These are phyloP conservation scores for Acleris emargana DNA, from an alignment of 2,888 invertebrate species.

Conservation along the genomic window DNA sequence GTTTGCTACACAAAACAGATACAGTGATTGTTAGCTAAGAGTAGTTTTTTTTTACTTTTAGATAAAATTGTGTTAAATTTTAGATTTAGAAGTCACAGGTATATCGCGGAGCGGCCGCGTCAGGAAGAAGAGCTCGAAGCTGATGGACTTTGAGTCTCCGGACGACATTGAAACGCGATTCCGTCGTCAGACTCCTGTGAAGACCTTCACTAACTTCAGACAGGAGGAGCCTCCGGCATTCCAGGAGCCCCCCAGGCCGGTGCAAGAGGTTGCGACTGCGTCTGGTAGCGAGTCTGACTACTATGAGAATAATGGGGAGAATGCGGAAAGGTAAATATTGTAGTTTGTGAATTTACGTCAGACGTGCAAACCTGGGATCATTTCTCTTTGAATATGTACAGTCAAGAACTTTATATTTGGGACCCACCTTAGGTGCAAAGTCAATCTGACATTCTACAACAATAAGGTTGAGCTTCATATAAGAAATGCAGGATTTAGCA, in stretches of 20 bases:
- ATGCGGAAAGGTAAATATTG: conserved; percentile 65
- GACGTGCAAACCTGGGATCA: no score
- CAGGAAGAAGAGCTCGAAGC: conserved; percentile 96
- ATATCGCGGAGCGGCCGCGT: conserved; percentile 95
- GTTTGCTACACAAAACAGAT: no score
- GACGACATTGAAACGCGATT: conserved; percentile 91
- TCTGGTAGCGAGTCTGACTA: conserved; percentile 77
- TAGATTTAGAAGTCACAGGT: conserved; percentile 92
- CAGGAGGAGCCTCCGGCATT: conserved; percentile 62
- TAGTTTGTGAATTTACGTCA: no score
- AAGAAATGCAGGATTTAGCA: no score
- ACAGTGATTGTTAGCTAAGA: no score
- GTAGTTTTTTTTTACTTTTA: background rate
- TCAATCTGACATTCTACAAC: no score
- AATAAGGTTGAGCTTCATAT: no score
- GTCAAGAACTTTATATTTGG: no score
- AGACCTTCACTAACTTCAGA: conserved; percentile 55
- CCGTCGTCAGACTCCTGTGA: conserved; percentile 67
- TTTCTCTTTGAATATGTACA: no score
- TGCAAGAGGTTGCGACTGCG: conserved; percentile 65
- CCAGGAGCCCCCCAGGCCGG: conserved; percentile 50
- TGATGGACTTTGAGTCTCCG: conserved; percentile 96
- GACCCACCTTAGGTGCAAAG: no score
- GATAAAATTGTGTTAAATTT: conserved; percentile 27
- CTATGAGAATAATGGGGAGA: conserved; percentile 74